Percentiles rank a stretch among this genome's conserved stretches.
phyloP scores from a whole-genome alignment of 2,797 vertebrate genomes.

The Chromobotia macracanthus region DNA sequence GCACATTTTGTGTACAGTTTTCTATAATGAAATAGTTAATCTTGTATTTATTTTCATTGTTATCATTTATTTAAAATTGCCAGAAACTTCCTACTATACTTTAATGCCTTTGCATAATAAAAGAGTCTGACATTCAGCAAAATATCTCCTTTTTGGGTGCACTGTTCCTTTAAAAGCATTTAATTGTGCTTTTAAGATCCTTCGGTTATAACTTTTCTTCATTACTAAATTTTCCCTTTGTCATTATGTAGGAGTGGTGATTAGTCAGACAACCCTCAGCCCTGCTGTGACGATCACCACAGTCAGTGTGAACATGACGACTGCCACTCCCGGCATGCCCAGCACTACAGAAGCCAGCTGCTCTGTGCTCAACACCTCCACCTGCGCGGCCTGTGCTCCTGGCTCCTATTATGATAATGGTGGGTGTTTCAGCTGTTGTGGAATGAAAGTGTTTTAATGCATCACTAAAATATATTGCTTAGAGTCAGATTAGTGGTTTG shows the following conservation, averaged over 20 bases:
- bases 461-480: background rate
- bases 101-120: too few species aligned
- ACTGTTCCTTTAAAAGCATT: conserved; percentile 53
- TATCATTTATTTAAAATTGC: too few species aligned
- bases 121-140: too few species aligned
- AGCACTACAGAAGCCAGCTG: conserved; percentile 73
- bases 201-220: background rate
- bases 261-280: conserved; percentile 76
- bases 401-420: conserved; percentile 79
- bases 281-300: conserved; percentile 72
- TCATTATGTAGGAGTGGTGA: conserved; percentile 67
- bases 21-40: too few species aligned
- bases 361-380: conserved; percentile 75
- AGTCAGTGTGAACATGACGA: conserved; percentile 57
- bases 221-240: background rate
- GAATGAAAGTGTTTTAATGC: background rate
- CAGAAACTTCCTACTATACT: too few species aligned
- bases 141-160: background rate
- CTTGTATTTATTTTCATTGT: too few species aligned
- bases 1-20: too few species aligned
- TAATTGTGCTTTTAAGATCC: background rate
- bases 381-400: conserved; percentile 78
- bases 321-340: conserved; percentile 61
- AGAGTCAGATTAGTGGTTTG: too few species aligned
- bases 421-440: conserved; percentile 60